Evolutionary conservation across 2,888 invertebrate species (phyloP), one percentile per base, ranked within the genome.

Genomic region (Apoda limacodes): DNA sequence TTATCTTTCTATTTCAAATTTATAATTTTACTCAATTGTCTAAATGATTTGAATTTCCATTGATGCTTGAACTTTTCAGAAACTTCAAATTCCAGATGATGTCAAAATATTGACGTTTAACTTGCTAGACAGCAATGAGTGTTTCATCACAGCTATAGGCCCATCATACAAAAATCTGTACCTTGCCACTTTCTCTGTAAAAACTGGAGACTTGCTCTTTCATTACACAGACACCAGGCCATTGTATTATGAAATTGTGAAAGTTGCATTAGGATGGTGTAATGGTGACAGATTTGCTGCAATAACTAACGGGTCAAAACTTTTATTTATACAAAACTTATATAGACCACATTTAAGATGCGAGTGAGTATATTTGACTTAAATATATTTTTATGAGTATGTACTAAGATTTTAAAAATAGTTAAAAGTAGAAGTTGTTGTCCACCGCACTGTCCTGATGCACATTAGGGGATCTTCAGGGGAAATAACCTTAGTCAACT

Each of bases 201-300:
- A 66, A 43, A 65, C 55, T 20, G 76, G 75, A 19, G 46, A 51
- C 7, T 32, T 61, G 1, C 19, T 65, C 7, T 51, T 55, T 46
- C 48, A 58, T 7, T 69, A 60, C 28, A 43, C 12, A 22, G 47
- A 52, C 2, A 35, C 35, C 10, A 40, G 33, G 14, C 32, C 48
- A 11, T 10, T 40, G 7, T 55, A 52, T 36, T 48, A 41, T 37
- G 50, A 55, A 3, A 46, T 75, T 41, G 42, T 75, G 6, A 50
- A 54, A 30, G 68, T 76, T 1, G 58, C 75, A 1, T 35, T 81
- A n/a, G 81, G 81, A 5, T 58, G 57, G 50, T 70, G 60, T 33
- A 54, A 68, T 27, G 62, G 64, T 13, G 65, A 71, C 10, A 57
- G 54, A 46, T 72, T 63, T 62, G 81, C 66, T 23, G 80, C 76